Base-by-base conservation (phyloP, 1,140 invertebrate species). In the Pomacea maculata region DNA sequence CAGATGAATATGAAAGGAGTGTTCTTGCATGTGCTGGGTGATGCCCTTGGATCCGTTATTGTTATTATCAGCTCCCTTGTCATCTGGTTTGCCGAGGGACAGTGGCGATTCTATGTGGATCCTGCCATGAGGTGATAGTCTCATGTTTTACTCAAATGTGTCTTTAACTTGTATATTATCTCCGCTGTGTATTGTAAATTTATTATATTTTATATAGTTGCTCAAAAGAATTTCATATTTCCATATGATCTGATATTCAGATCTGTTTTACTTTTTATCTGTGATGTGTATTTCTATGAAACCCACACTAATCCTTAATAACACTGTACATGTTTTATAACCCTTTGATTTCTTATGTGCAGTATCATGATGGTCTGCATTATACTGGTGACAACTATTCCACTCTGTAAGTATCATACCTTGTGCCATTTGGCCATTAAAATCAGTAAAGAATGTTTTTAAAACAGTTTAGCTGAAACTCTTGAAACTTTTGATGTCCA, bases 1-100 rank as follows among this genome's bases (percentile, higher is more conserved):
- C 95, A 98, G 88, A 95, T 99, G 95, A 99, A 99, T 89, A 91
- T 91, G 91, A 83, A 87, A 65, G 91, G 89, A 25, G 98, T 99
- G 1, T 99, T 99, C 90, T 93, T 99, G 70, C 99, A 99, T 92
- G 95, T 99, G 10, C 89, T 99, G 10, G 98, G 97, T 52, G 98
- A 99, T 93, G 98, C 98, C 45, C 92, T 99, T 12, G 94, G 94
- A 73, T 99, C 98, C 6, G 95, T 99, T 0, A 98, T 99, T 89
- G 99, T 99, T 9, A 96, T 99, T 45, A 89, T 93, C 25, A 95
- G 96, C 78, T 98, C 97, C 75, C 90, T 98, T 70, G 93, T 97
- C 63, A 97, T 99, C 34, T 96, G 95, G 95, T 92, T 95, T 64
- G 97, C 96, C 0, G 93, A 97, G 8, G 97, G 96, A 95, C 87